phyloP scores from a whole-genome alignment of 1,140 invertebrate genomes.

The Drosophila ohnishii region DNA sequence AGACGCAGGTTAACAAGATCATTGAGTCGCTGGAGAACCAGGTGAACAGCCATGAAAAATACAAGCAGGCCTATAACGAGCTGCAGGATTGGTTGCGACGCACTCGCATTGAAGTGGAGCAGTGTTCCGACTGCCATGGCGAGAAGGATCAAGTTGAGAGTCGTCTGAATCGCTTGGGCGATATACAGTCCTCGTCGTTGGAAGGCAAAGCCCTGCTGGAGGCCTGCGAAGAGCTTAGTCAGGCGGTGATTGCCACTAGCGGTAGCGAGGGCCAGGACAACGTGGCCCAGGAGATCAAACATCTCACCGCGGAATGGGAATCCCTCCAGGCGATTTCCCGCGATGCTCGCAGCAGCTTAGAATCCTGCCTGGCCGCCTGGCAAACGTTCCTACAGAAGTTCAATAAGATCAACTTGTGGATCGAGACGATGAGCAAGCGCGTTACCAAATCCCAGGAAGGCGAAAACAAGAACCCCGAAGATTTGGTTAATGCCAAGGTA shows the following conservation, averaged over 20 bases:
- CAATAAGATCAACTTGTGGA: conserved; percentile 90
- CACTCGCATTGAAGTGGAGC: conserved; percentile 91
- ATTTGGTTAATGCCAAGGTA: conserved; percentile 90
- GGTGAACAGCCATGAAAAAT: conserved; percentile 94
- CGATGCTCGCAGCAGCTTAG: conserved; percentile 90
- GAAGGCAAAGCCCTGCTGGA: conserved; percentile 89
- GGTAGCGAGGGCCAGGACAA: conserved; percentile 93
- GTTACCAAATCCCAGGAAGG: conserved; percentile 87
- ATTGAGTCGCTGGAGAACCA: conserved; percentile 91
- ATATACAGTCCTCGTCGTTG: conserved; percentile 87
- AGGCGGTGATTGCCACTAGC: conserved; percentile 91
- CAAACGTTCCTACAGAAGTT: conserved; percentile 91
- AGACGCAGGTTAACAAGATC: conserved; percentile 86
- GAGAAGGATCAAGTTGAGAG: conserved; percentile 90
- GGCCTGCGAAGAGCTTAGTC: conserved; percentile 89
- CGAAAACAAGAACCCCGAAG: conserved; percentile 91
- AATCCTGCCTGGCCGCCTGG: conserved; percentile 93
- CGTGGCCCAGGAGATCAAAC: conserved; percentile 92
- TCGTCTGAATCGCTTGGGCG: conserved; percentile 88
- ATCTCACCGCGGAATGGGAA: conserved; percentile 94
- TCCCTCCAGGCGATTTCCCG: conserved; percentile 91
- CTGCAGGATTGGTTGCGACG: conserved; percentile 95
- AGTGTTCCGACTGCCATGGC: conserved; percentile 92
- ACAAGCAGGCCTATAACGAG: conserved; percentile 91
- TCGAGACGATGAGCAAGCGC: conserved; percentile 88